Conservation (phyloP, 2,113 vertebrate genomes). For the Anguilla japonica region DNA sequence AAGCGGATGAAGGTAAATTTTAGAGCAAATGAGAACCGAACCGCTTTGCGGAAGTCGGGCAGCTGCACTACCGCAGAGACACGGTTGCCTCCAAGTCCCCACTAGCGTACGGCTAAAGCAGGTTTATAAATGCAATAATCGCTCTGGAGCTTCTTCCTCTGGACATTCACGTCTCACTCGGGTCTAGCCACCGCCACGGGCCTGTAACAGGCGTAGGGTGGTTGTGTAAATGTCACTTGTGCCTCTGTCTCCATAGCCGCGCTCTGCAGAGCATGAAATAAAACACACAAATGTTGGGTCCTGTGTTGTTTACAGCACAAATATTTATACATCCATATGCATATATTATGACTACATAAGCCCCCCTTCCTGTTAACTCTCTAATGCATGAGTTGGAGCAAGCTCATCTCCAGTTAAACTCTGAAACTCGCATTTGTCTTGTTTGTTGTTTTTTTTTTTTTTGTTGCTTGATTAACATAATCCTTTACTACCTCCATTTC, state of each 20-base stretch:
- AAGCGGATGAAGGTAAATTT: not conserved
- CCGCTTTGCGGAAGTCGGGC: too few relatives aligned
- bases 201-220: conserved; percentile 57
- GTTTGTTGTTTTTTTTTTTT: not conserved
- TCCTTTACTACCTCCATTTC: not conserved
- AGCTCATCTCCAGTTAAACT: not conserved
- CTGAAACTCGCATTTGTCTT: not conserved
- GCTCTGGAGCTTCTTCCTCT: conserved; percentile 22
- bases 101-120: not conserved
- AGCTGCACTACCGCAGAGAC: too few relatives aligned
- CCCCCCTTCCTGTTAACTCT: conserved; percentile 29
- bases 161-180: conserved; percentile 39
- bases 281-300: conserved; percentile 69
- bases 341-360: conserved; percentile 54
- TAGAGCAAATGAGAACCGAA: not conserved
- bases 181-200: conserved; percentile 65
- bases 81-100: not conserved
- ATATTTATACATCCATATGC: conserved; percentile 46
- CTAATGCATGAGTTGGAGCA: conserved; percentile 42
- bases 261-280: conserved; percentile 71
- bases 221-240: conserved; percentile 70
- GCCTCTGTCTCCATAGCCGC: conserved; percentile 57
- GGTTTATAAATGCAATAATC: not conserved
- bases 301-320: conserved; percentile 45
- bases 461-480: not conserved